Evolutionary conservation across 1,140 invertebrate species (phyloP), one percentile per base, ranked within the genome.

Genomic region (Microplitis demolitor): DNA sequence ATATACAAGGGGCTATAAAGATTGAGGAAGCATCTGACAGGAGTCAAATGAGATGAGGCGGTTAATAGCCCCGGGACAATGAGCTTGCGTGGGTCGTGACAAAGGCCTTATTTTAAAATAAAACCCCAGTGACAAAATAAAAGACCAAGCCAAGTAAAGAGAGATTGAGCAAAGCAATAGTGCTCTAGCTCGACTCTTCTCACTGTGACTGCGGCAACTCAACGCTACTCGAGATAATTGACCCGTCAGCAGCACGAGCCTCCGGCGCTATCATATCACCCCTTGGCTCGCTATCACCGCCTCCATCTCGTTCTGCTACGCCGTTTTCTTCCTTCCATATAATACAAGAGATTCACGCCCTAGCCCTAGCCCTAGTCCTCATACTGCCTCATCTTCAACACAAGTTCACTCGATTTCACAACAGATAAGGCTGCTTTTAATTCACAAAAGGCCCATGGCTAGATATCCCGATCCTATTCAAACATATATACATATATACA

Each of bases 231-330:
- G 77, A 78, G 79, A 83, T 84, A 84, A 84, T 84, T 84, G 83
- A 84, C 78, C 81, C 81, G 83, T 84, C 83, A 84, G 78, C 78
- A 81, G 83, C 83, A 84, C 74, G 78, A 80, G 77, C 78, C 78
- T 78, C 78, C 62, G 78, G 78, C 77, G 77, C 78, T 80, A 83
- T 80, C 79, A 84, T 81, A 82, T 76, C 66, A 61, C n/a, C 45
- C 4, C 66, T 24, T 50, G 33, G 13, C 53, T 54, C 24, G 24
- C 24, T 67, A 54, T 39, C 51, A 35, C 37, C 24, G 24, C 56
- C 4, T n/a, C 13, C 51, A 54, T 24, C 24, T 2, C 24, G 24
- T 24, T 2, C 24, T 24, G 24, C 24, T 24, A 45, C 16, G 8
- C 13, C 24, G n/a, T n/a, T 51, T 58, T 4, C 11, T 6, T 16